Conservation (phyloP, 2,797 vertebrate genomes). For the Spea hammondii region DNA sequence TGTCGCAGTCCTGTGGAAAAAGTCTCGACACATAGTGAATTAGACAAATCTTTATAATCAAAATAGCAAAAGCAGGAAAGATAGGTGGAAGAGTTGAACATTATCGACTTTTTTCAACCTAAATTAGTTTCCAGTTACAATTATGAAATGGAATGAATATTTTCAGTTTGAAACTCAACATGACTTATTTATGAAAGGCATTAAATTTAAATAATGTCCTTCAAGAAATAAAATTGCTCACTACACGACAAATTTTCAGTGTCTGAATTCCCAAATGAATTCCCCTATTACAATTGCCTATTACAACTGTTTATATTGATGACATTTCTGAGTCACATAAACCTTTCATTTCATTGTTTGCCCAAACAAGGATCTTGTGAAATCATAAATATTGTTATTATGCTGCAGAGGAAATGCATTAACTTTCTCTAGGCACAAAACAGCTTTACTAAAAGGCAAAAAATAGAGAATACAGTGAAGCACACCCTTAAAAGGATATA, state of each 20-base stretch:
- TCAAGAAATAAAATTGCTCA: constrained; percentile 33
- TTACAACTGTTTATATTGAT: background rate
- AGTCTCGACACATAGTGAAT: too few relatives aligned
- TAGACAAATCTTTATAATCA: too few relatives aligned
- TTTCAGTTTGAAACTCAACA: background rate
- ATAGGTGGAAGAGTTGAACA: too few relatives aligned
- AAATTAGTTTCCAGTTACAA: background rate
- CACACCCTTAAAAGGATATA: too few relatives aligned
- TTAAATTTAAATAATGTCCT: constrained; percentile 37
- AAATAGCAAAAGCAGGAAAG: too few relatives aligned
- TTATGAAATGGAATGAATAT: constrained; percentile 7
- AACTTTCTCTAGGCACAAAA: too few relatives aligned
- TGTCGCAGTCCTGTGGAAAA: too few relatives aligned
- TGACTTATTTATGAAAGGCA: constrained; percentile 33
- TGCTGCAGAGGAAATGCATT: too few relatives aligned
- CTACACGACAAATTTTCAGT: constrained; percentile 10
- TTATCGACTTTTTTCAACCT: too few relatives aligned
- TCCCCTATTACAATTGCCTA: constrained; percentile 6
- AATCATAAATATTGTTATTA: too few relatives aligned
- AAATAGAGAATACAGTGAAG: too few relatives aligned
- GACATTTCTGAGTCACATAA: background rate
- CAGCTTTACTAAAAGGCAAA: too few relatives aligned
- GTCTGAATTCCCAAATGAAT: background rate
- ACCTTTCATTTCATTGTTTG: background rate
- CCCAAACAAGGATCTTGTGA: background rate